These are phyloP conservation scores for Embiotoca jacksoni DNA, from an alignment of 2,113 vertebrate genomes.

Conservation along the genomic window DNA sequence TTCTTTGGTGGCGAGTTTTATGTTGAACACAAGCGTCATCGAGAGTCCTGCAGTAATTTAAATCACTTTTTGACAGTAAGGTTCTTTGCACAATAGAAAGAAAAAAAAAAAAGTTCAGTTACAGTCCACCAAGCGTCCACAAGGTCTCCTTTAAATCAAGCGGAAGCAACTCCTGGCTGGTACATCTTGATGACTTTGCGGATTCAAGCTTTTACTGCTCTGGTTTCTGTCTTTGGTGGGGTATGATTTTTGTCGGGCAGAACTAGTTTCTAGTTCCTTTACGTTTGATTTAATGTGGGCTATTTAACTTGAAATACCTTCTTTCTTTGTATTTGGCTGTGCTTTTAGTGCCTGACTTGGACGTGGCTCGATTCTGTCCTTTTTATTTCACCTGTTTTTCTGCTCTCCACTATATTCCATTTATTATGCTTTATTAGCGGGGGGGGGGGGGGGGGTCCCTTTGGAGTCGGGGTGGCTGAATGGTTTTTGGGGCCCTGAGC, in stretches of 20 bases:
- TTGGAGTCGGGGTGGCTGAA: constrained; percentile 5
- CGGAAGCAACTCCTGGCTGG: constrained; percentile 41
- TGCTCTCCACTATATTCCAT: neutral
- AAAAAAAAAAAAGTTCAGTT: constrained; percentile 31
- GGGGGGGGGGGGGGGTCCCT: neutral
- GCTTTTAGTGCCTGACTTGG: neutral
- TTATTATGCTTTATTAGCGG: constrained; percentile 12
- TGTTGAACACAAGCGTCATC: constrained; percentile 25
- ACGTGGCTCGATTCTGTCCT: neutral
- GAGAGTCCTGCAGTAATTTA: constrained; percentile 9
- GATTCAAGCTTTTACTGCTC: constrained; percentile 24
- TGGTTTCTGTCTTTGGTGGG: constrained; percentile 31
- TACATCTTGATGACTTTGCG: constrained; percentile 56
- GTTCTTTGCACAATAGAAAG: constrained; percentile 27
- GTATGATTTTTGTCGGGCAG: constrained; percentile 29
- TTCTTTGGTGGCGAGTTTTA: too few species aligned
- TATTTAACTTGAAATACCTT: neutral
- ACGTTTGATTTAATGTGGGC: neutral
- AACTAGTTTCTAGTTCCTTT: constrained; percentile 11
- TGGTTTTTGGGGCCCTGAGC: constrained; percentile 12
- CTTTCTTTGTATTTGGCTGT: neutral
- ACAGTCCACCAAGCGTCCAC: constrained; percentile 45
- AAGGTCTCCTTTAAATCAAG: constrained; percentile 65
- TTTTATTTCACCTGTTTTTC: neutral
- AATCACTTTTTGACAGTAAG: constrained; percentile 37